phyloP scores from a whole-genome alignment of 2,797 vertebrate genomes.

The Sciurus vulgaris region DNA sequence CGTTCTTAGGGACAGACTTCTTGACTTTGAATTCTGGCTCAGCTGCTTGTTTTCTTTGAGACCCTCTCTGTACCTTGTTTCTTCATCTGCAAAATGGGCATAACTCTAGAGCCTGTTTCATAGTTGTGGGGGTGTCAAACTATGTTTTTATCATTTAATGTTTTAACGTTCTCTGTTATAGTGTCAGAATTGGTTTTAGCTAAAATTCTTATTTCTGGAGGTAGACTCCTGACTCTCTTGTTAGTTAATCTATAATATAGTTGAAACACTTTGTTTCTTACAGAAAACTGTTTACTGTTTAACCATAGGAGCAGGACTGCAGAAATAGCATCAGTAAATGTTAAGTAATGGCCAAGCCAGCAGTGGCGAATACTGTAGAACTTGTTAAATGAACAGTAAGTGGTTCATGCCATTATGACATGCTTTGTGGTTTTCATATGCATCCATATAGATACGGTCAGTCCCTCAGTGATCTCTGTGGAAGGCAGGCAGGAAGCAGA shows the following conservation, averaged over 20 bases:
- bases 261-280: background rate
- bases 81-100: background rate
- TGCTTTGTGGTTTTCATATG: background rate
- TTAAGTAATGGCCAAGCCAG: background rate
- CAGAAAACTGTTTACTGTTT: background rate
- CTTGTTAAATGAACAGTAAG: background rate
- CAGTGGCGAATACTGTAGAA: background rate
- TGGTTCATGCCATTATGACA: background rate
- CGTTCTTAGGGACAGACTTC: background rate
- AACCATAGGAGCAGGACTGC: background rate
- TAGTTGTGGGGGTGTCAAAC: background rate
- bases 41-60: background rate
- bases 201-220: conserved; percentile 37
- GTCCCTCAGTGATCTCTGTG: background rate
- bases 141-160: background rate
- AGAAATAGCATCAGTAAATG: background rate
- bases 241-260: conserved; percentile 48
- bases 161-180: background rate
- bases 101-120: background rate
- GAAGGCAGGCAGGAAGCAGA: background rate
- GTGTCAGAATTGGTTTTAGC: conserved; percentile 33
- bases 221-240: background rate
- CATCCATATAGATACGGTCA: background rate
- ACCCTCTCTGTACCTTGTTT: background rate
- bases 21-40: background rate